A percentile compares a stretch with the other conserved stretches of the same genome.
phyloP scores from a whole-genome alignment of 2,888 invertebrate genomes.

The Neoascia interrupta region DNA sequence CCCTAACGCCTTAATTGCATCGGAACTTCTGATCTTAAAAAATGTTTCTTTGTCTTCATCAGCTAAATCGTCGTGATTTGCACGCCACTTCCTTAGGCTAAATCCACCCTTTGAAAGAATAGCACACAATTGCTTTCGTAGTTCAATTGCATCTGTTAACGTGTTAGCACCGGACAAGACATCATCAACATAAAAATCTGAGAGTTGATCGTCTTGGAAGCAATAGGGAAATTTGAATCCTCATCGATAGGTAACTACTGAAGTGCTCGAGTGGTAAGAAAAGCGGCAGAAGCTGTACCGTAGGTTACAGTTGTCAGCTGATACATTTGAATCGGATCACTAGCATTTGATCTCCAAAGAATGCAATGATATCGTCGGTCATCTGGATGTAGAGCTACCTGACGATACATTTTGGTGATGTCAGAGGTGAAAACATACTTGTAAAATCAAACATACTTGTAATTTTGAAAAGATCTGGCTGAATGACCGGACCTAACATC shows the following conservation, averaged over 20 bases:
- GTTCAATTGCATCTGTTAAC: conserved; percentile 2
- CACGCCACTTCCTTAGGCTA: conserved; percentile 28
- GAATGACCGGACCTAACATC: conserved; percentile 28
- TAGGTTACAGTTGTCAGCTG: conserved; percentile 45
- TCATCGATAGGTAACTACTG: conserved; percentile 32
- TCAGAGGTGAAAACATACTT: conserved; percentile 54
- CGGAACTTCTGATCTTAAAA: conserved; percentile 35
- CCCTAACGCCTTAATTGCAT: conserved; percentile 60
- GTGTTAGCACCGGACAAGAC: conserved; percentile 1
- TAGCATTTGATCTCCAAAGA: conserved; percentile 43
- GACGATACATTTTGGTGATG: conserved; percentile 55
- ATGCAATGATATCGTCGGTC: conserved; percentile 47
- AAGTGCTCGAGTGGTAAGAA: conserved; percentile 22
- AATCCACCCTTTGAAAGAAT: conserved; percentile 10
- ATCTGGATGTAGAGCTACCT: conserved; percentile 20
- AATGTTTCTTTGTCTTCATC: conserved; percentile 41
- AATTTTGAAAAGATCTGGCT: conserved; percentile 31
- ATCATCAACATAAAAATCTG: conserved; percentile 19
- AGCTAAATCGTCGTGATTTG: conserved; percentile 28
- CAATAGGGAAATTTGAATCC: neutral
- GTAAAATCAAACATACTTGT: conserved; percentile 16
- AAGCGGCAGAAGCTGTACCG: conserved; percentile 45
- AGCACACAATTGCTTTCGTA: neutral
- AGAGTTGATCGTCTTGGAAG: conserved; percentile 6
- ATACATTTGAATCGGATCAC: conserved; percentile 27